Conservation (phyloP, 2,113 vertebrate species). For the Poeciliopsis retropinna region DNA sequence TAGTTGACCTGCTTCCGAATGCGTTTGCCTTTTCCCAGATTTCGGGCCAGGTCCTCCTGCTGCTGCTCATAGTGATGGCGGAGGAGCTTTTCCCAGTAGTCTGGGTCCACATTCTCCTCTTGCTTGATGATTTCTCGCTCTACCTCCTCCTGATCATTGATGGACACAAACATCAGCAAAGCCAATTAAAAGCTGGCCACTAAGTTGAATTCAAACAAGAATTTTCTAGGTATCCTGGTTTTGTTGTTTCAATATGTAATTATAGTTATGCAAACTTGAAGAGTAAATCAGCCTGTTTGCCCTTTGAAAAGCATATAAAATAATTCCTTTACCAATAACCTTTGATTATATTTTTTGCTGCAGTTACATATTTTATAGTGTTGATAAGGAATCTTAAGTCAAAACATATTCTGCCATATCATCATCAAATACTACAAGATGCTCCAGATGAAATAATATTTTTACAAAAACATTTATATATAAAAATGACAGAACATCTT, state of each 20-base stretch:
- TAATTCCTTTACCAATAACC: neutral
- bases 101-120: slow-evolving; percentile 97
- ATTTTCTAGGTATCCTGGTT: no score
- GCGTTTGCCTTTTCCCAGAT: slow-evolving; percentile 95
- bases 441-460: neutral
- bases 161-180: slow-evolving; percentile 1
- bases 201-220: no score
- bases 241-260: neutral
- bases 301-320: neutral
- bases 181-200: neutral
- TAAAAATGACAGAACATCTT: neutral
- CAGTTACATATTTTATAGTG: no score
- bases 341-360: neutral
- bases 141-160: slow-evolving; percentile 88
- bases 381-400: no score
- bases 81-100: slow-evolving; percentile 98
- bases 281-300: neutral
- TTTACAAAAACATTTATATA: no score
- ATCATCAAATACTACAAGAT: neutral
- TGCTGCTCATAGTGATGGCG: slow-evolving; percentile 98
- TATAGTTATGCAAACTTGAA: neutral
- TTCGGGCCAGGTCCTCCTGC: slow-evolving; percentile 95
- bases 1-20: slow-evolving; percentile 99
- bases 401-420: no score
- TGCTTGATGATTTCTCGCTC: slow-evolving; percentile 99